Evolutionary conservation across 2,113 vertebrate genomes (phyloP).

Genomic region (Passerina amoena): DNA sequence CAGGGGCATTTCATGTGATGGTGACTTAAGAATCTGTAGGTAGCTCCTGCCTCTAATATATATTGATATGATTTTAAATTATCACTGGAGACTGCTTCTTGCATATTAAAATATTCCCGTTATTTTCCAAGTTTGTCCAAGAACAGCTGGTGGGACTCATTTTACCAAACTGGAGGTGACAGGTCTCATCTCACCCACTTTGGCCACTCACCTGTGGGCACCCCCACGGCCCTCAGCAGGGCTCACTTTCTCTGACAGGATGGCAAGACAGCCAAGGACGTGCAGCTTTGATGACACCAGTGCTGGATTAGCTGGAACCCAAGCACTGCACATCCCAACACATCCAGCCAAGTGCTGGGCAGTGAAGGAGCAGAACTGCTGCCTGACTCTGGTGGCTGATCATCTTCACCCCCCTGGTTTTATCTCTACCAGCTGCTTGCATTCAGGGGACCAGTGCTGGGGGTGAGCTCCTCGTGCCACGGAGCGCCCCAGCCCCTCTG

Average conservation of each 20-base stretch:
- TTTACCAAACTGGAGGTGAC: background rate
- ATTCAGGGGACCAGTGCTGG: background rate
- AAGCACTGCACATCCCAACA: accelerated
- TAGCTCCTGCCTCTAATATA: background rate
- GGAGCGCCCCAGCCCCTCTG: accelerated
- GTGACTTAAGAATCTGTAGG: background rate
- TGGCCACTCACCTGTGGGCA: background rate
- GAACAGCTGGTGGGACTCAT: background rate
- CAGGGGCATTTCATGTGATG: background rate
- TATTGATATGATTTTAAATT: background rate
- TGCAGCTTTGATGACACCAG: background rate
- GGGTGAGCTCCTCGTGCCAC: accelerated
- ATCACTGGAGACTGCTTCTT: background rate
- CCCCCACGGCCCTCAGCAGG: background rate
- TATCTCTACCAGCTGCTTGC: background rate
- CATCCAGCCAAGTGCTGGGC: background rate
- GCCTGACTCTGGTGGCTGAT: background rate
- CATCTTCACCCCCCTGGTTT: background rate
- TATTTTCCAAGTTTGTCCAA: background rate
- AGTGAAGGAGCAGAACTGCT: background rate
- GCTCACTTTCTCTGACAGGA: background rate
- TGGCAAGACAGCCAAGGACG: background rate
- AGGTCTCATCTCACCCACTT: background rate
- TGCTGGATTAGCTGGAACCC: background rate
- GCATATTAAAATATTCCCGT: background rate